These are phyloP conservation scores for Noctua pronuba DNA, from an alignment of 2,888 invertebrate species.

Conservation along the genomic window DNA sequence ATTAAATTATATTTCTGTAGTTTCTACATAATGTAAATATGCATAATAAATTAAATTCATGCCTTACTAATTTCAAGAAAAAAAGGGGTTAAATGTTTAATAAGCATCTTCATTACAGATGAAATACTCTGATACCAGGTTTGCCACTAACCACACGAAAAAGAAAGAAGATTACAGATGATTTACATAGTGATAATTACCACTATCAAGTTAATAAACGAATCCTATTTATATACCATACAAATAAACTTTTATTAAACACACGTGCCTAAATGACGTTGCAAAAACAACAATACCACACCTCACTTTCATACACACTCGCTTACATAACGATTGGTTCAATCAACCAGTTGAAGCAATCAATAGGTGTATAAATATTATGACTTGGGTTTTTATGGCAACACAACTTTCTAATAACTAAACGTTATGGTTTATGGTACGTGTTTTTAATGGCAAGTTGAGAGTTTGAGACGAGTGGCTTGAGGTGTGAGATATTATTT, in stretches of 20 bases:
- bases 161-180: not conserved
- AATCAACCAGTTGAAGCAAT: constrained; percentile 55
- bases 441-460: constrained; percentile 6
- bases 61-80: too few species aligned
- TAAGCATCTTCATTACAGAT: too few species aligned
- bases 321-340: constrained; percentile 55
- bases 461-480: not conserved
- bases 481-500: not conserved
- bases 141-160: too few species aligned
- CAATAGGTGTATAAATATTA: constrained; percentile 52
- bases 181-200: not conserved
- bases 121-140: not conserved
- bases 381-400: constrained; percentile 55
- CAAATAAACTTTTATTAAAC: constrained; percentile 3
- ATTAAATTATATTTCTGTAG: too few species aligned
- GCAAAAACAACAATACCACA: constrained; percentile 43
- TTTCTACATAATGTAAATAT: too few species aligned
- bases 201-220: not conserved
- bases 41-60: too few species aligned
- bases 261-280: constrained; percentile 10
- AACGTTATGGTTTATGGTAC: constrained; percentile 38
- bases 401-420: constrained; percentile 62
- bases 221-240: not conserved
- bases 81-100: too few species aligned
- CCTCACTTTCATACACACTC: constrained; percentile 44